These are phyloP conservation scores for Podarcis siculus DNA, from an alignment of 2,797 vertebrate species.

Conservation along the genomic window DNA sequence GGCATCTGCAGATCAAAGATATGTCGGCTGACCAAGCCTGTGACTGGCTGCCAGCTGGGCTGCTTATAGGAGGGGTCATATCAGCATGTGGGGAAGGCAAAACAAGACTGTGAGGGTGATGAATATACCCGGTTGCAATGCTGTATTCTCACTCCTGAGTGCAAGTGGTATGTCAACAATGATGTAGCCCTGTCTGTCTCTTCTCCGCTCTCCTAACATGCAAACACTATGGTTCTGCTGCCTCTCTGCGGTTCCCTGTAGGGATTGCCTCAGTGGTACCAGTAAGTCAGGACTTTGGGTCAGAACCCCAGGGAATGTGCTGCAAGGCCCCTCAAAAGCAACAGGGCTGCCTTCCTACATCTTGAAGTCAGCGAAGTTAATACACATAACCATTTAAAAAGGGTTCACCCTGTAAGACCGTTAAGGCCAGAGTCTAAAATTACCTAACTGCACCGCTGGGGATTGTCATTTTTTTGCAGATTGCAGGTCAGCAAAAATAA, in stretches of 20 bases:
- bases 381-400: background rate
- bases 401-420: background rate
- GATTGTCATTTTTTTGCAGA: background rate
- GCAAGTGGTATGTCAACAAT: background rate
- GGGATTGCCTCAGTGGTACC: background rate
- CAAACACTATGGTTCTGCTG: background rate
- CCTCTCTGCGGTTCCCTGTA: background rate
- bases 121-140: constrained; percentile 10
- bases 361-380: background rate
- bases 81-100: constrained; percentile 61
- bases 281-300: background rate
- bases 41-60: constrained; percentile 71
- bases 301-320: background rate
- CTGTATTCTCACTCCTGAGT: accelerated
- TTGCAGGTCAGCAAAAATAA: background rate
- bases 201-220: too few species aligned
- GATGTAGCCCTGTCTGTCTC: background rate
- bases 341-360: background rate
- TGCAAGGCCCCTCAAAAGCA: background rate
- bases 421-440: background rate
- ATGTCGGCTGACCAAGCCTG: constrained; percentile 42
- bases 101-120: constrained; percentile 59
- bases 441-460: background rate
- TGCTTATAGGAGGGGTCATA: constrained; percentile 26
- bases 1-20: constrained; percentile 71